phyloP scores from a whole-genome alignment of 2,888 invertebrate genomes.

The Drosophila atripex region DNA sequence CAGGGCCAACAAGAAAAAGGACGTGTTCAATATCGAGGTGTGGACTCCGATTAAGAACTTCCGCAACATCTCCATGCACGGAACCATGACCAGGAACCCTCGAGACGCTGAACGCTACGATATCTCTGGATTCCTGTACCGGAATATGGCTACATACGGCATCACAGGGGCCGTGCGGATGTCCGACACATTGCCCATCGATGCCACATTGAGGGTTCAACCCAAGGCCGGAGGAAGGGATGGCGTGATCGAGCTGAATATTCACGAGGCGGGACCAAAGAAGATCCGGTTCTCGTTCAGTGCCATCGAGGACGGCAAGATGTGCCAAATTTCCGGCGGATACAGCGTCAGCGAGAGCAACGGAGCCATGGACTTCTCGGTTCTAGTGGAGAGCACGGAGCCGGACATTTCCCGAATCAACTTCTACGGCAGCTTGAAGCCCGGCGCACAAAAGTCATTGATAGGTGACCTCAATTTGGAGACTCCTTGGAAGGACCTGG shows the following conservation, averaged over 20 bases:
- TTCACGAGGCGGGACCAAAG: conserved; percentile 68
- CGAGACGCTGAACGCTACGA: conserved; percentile 71
- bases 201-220: conserved; percentile 83
- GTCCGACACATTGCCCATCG: conserved; percentile 82
- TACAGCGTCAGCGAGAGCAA: conserved; percentile 81
- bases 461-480: conserved; percentile 75
- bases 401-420: conserved; percentile 80
- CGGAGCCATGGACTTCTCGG: conserved; percentile 84
- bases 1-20: conserved; percentile 77
- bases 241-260: conserved; percentile 80
- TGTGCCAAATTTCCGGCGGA: conserved; percentile 83
- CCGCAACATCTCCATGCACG: conserved; percentile 82
- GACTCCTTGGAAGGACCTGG: conserved; percentile 82
- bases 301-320: conserved; percentile 83
- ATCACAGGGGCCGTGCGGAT: conserved; percentile 84
- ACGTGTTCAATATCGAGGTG: conserved; percentile 82
- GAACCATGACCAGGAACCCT: conserved; percentile 66
- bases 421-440: conserved; percentile 76
- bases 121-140: conserved; percentile 83
- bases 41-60: conserved; percentile 82
- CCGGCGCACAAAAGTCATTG: conserved; percentile 53
- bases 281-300: conserved; percentile 81
- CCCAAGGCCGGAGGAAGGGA: conserved; percentile 83
- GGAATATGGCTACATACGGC: conserved; percentile 83
- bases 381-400: conserved; percentile 80